These are phyloP conservation scores for Anthoptus insignis DNA, from an alignment of 2,888 invertebrate genomes.

Conservation along the genomic window DNA sequence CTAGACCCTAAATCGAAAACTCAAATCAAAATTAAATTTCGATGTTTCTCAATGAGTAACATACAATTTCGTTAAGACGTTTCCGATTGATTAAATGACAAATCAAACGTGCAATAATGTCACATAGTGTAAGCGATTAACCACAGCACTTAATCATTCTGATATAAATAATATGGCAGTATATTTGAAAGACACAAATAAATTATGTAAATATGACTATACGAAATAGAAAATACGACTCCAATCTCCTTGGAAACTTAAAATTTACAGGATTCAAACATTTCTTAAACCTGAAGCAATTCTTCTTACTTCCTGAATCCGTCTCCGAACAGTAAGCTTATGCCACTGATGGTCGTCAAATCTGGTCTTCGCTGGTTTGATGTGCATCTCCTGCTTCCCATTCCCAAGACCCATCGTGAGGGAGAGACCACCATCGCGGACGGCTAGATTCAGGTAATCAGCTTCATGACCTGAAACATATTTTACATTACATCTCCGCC, in stretches of 20 bases:
- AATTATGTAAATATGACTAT: too few relatives aligned
- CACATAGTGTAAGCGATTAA: too few relatives aligned
- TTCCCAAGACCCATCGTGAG: constrained; percentile 97
- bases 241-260: too few relatives aligned
- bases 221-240: too few relatives aligned
- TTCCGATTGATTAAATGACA: constrained; percentile 5
- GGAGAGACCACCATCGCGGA: constrained; percentile 96
- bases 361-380: constrained; percentile 95
- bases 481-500: background rate
- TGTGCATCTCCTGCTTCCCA: constrained; percentile 96
- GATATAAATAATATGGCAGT: too few relatives aligned
- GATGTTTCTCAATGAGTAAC: background rate
- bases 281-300: too few relatives aligned
- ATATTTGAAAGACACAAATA: too few relatives aligned
- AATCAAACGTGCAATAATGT: background rate
- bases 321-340: constrained; percentile 95
- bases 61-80: background rate
- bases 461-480: constrained; percentile 92
- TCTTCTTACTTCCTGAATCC: constrained; percentile 93
- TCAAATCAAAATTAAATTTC: background rate
- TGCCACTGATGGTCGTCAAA: constrained; percentile 99
- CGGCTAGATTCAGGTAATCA: constrained; percentile 96
- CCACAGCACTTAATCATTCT: too few relatives aligned
- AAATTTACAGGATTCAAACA: too few relatives aligned
- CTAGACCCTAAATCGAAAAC: too few relatives aligned